Percentiles rank a stretch among this genome's conserved stretches.
Evolutionary conservation across 2,888 invertebrate genomes (phyloP).

Genomic region (Myopa testacea): DNA sequence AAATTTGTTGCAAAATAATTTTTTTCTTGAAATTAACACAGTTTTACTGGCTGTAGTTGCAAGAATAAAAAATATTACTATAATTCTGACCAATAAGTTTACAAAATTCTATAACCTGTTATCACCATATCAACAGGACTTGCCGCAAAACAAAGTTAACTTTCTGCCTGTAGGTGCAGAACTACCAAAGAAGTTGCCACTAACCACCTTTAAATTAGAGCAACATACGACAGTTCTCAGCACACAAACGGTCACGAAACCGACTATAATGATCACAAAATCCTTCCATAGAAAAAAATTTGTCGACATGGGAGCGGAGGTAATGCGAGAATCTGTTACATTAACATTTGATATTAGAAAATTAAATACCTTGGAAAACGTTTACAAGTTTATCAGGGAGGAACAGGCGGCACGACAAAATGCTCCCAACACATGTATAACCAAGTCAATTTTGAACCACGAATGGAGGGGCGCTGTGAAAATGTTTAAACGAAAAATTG

Average conservation of each 20-base stretch:
- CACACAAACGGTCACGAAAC: not conserved
- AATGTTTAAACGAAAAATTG: slow-evolving; percentile 57
- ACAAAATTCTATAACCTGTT: slow-evolving; percentile 55
- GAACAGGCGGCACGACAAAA: slow-evolving; percentile 56
- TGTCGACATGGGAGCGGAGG: slow-evolving; percentile 52
- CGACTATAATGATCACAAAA: not conserved
- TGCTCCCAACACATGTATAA: slow-evolving; percentile 50
- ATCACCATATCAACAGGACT: slow-evolving; percentile 48
- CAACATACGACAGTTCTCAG: not conserved
- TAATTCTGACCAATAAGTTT: slow-evolving; percentile 51
- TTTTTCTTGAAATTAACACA: slow-evolving; percentile 61
- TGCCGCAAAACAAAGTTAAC: slow-evolving; percentile 53
- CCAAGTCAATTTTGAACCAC: slow-evolving; percentile 56
- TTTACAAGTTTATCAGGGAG: slow-evolving; percentile 56
- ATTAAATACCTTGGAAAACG: slow-evolving; percentile 55
- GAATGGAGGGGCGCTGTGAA: slow-evolving; percentile 62
- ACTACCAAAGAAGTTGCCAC: slow-evolving; percentile 51
- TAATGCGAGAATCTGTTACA: slow-evolving; percentile 43
- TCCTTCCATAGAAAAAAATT: slow-evolving; percentile 45
- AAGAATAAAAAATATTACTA: slow-evolving; percentile 56
- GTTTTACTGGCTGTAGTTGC: slow-evolving; percentile 60
- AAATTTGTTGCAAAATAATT: slow-evolving; percentile 57
- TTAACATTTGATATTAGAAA: slow-evolving; percentile 49
- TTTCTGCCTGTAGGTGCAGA: slow-evolving; percentile 48
- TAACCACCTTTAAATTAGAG: slow-evolving; percentile 28